phyloP scores from a whole-genome alignment of 2,888 invertebrate genomes.

The Xiphydria camelus region DNA sequence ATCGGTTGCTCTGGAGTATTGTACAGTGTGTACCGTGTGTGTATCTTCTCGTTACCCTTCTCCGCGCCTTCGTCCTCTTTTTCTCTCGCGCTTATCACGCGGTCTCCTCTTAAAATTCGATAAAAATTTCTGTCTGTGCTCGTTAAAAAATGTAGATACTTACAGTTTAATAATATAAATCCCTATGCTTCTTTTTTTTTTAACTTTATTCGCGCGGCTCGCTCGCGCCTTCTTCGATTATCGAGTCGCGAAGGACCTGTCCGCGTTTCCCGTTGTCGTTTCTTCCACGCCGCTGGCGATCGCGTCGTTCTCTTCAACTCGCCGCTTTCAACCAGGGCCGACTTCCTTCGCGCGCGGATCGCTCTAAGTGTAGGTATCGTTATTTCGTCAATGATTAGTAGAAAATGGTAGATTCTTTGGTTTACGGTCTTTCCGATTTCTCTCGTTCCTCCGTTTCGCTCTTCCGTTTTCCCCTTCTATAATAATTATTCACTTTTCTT shows the following conservation, averaged over 20 bases:
- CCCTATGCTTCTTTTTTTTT: conserved; percentile 14
- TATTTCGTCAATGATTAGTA: conserved; percentile 49
- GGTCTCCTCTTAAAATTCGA: neutral
- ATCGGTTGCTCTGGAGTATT: conserved; percentile 45
- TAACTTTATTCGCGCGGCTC: conserved; percentile 5
- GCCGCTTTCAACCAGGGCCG: neutral
- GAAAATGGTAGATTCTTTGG: conserved; percentile 58
- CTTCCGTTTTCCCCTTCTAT: conserved; percentile 21
- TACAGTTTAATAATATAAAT: conserved; percentile 13
- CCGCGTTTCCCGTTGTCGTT: neutral
- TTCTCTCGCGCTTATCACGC: neutral
- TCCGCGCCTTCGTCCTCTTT: neutral
- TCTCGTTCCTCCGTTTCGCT: conserved; percentile 19
- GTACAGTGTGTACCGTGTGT: no score
- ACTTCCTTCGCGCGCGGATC: neutral
- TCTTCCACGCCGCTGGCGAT: neutral
- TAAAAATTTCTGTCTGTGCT: conserved; percentile 13
- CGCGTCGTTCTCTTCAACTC: neutral
- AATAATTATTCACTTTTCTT: conserved; percentile 34
- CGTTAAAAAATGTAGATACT: conserved; percentile 15
- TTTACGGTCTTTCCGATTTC: conserved; percentile 45
- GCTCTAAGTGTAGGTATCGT: conserved; percentile 29
- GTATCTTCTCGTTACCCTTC: no score
- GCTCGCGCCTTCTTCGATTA: neutral
- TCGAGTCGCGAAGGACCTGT: neutral